Conservation (phyloP, 2,113 vertebrate genomes). For the Tretioscincus oriximinensis region DNA sequence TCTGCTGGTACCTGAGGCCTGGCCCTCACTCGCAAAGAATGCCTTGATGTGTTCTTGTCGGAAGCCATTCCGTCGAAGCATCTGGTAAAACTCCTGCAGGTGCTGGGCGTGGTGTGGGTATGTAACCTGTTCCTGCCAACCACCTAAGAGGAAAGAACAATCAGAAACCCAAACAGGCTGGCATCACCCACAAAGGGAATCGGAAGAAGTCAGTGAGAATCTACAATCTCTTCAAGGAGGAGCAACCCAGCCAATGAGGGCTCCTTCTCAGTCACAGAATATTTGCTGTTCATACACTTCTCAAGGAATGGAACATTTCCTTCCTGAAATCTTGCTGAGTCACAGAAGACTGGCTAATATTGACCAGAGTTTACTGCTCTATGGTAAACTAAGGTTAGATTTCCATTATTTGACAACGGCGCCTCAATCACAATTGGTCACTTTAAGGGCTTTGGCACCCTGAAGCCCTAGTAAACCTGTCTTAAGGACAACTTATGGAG, state of each 20-base stretch:
- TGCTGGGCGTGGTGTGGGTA: conserved; percentile 75
- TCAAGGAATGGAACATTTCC: not conserved
- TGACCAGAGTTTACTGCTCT: not conserved
- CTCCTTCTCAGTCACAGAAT: not conserved
- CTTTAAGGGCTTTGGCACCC: no score
- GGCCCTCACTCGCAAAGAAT: conserved; percentile 77
- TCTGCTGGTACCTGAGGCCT: conserved; percentile 66
- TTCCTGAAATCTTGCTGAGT: not conserved
- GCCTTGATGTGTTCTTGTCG: conserved; percentile 80
- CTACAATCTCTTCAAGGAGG: not conserved
- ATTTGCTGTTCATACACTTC: not conserved
- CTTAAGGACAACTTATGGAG: no score
- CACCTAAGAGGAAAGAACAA: conserved; percentile 59
- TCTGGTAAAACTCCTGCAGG: conserved; percentile 72
- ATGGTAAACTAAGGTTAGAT: not conserved
- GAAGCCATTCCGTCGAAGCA: conserved; percentile 78
- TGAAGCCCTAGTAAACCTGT: no score
- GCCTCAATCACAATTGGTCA: no score
- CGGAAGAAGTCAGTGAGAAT: not conserved
- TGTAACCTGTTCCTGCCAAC: conserved; percentile 80
- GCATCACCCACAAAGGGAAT: not conserved
- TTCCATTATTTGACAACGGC: no score
- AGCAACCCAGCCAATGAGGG: not conserved
- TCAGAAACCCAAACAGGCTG: not conserved
- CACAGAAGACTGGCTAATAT: not conserved